Percentiles rank a stretch among this genome's conserved stretches.
Conservation (phyloP, 2,113 vertebrate species). For the Phylloscopus trochiloides region DNA sequence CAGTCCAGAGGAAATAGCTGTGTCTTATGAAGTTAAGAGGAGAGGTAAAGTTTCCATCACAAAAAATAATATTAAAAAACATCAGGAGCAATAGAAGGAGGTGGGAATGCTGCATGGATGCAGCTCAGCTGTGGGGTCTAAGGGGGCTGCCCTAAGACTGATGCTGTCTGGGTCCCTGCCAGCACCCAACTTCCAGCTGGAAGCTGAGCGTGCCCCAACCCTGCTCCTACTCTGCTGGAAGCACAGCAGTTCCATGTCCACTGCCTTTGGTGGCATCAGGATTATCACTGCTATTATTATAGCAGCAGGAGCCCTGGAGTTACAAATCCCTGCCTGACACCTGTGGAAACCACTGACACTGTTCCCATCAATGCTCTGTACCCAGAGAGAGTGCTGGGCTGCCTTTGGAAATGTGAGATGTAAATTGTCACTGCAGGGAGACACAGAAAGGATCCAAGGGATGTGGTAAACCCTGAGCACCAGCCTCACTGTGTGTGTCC, state of each 20-base stretch:
- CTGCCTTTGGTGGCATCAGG: neutral
- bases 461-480: neutral
- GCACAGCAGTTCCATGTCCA: neutral
- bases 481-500: rapidly evolving
- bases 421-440: neutral
- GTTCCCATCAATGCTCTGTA: rapidly evolving
- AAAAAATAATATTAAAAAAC: neutral
- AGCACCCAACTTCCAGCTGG: neutral
- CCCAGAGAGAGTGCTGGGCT: neutral
- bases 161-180: neutral
- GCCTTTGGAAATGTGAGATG: neutral
- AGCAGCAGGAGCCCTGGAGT: neutral
- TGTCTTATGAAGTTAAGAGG: neutral
- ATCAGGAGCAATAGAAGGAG: neutral
- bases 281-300: neutral
- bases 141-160: neutral
- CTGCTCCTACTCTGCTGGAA: rapidly evolving
- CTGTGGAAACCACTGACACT: rapidly evolving
- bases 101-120: neutral
- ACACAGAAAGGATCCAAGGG: neutral
- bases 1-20: neutral
- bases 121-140: neutral
- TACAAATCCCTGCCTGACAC: neutral
- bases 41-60: neutral
- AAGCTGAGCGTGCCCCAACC: rapidly evolving